Evolutionary conservation across 1,140 invertebrate genomes (phyloP), one percentile per base, ranked within the genome.

Genomic region (Hormaphis cornu): DNA sequence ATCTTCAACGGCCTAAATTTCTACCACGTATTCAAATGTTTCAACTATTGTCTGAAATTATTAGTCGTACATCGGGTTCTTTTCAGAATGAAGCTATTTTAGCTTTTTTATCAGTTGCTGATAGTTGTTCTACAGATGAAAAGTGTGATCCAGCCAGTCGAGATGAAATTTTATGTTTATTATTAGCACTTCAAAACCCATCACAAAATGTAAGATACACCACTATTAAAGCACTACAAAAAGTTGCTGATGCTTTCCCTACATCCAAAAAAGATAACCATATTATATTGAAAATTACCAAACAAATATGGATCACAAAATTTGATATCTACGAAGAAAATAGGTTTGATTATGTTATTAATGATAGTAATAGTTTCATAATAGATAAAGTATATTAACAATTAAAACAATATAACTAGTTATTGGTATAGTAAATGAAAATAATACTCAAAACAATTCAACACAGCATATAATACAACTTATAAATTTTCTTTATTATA

Each of bases 11-110:
- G 79, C 92, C 93, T 0, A 79, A 82, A 58, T 83, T 89, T 46
- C 80, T 96, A 71, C 93, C 94, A 4, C 81, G 88, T 50, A 83
- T 85, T 74, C 85, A 91, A 70, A 89, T 97, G 82, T 86, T 95
- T 73, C 80, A 86, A 50, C 77, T 93, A 18, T 80, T 95, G 10
- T 84, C 95, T 40, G 82, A 91, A 71, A 80, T 95, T 6, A 90
- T 95, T 73, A 85, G 87, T 83, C 76, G 82, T 80, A 80, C 40
- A 42, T 40, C 42, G 20, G 86, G 85, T 4, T 82, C 87, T 63
- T 80, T 90, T 16, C 90, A 93, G 76, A 85, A 88, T 4, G 84
- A 87, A 73, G 88, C 89, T 2, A 84, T 85, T n/a, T 82, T 82
- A 24, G 87, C 87, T 18, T 78, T 95, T 22, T 75, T 93, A 52